phyloP scores from a whole-genome alignment of 1,140 invertebrate genomes.

The Tetranychus urticae region DNA sequence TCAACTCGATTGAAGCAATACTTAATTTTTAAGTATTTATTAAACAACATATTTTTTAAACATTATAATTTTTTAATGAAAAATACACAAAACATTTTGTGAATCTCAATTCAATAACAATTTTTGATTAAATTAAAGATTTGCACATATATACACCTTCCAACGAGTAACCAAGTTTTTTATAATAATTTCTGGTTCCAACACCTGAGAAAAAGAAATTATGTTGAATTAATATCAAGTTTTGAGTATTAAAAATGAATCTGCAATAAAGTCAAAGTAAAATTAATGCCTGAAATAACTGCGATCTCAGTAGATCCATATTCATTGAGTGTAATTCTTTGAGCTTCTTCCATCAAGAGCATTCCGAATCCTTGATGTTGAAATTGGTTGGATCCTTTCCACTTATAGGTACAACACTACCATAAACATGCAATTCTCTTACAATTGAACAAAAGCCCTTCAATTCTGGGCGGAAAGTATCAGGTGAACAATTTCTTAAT shows the following conservation, averaged over 20 bases:
- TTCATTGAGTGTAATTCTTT: constrained; percentile 75
- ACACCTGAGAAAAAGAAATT: constrained; percentile 34
- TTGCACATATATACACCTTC: constrained; percentile 98
- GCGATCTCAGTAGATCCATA: constrained; percentile 79
- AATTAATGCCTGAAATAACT: constrained; percentile 71
- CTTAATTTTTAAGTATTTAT: not conserved
- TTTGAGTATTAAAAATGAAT: not conserved
- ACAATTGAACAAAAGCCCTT: constrained; percentile 65
- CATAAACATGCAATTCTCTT: constrained; percentile 89
- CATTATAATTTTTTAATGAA: too few relatives aligned
- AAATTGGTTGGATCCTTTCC: constrained; percentile 79
- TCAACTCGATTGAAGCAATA: not conserved
- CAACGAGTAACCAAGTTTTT: constrained; percentile 87
- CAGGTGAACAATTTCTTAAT: constrained; percentile 58
- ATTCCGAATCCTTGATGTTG: constrained; percentile 96
- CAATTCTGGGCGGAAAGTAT: constrained; percentile 72
- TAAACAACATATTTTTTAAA: too few relatives aligned
- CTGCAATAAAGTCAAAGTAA: not conserved
- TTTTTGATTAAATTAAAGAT: constrained; percentile 11
- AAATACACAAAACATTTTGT: not conserved
- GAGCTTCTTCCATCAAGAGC: constrained; percentile 95
- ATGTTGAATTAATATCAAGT: not conserved
- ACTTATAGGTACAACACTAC: constrained; percentile 84
- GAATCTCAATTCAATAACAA: not conserved
- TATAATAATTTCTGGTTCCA: constrained; percentile 88